phyloP scores from a whole-genome alignment of 1,140 invertebrate species.

The Achroia grisella region DNA sequence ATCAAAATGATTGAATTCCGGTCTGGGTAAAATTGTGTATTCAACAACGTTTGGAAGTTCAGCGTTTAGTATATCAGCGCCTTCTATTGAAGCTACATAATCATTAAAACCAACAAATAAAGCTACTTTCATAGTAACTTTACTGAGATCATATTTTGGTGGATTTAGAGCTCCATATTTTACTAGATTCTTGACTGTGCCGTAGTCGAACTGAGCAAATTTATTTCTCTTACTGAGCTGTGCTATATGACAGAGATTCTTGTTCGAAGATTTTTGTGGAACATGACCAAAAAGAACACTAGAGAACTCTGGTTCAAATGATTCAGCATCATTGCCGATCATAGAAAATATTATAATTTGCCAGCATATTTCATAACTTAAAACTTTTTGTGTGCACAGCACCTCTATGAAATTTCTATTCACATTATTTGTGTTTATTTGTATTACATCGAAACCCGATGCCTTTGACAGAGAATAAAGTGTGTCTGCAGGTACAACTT shows the following conservation, averaged over 20 bases:
- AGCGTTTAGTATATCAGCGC: constrained; percentile 64
- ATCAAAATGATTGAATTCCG: constrained; percentile 24
- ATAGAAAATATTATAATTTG: constrained; percentile 5
- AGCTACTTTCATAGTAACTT: constrained; percentile 72
- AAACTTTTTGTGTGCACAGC: constrained; percentile 11
- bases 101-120: constrained; percentile 76
- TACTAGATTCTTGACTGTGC: constrained; percentile 53
- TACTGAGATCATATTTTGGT: constrained; percentile 70
- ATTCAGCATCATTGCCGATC: constrained; percentile 8
- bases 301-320: constrained; percentile 14
- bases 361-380: constrained; percentile 16
- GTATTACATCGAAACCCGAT: constrained; percentile 20
- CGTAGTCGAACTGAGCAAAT: constrained; percentile 63
- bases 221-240: constrained; percentile 67
- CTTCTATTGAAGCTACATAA: constrained; percentile 66
- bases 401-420: constrained; percentile 43
- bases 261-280: constrained; percentile 67
- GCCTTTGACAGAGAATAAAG: constrained; percentile 5
- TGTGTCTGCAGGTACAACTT: too few species aligned
- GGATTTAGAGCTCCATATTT: constrained; percentile 68
- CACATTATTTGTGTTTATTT: constrained; percentile 9
- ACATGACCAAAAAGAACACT: constrained; percentile 13
- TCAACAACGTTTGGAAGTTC: constrained; percentile 53
- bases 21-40: constrained; percentile 5
- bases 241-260: constrained; percentile 77